These are phyloP conservation scores for Lasioglossum oenotherae DNA, from an alignment of 2,888 invertebrate genomes.

Conservation along the genomic window DNA sequence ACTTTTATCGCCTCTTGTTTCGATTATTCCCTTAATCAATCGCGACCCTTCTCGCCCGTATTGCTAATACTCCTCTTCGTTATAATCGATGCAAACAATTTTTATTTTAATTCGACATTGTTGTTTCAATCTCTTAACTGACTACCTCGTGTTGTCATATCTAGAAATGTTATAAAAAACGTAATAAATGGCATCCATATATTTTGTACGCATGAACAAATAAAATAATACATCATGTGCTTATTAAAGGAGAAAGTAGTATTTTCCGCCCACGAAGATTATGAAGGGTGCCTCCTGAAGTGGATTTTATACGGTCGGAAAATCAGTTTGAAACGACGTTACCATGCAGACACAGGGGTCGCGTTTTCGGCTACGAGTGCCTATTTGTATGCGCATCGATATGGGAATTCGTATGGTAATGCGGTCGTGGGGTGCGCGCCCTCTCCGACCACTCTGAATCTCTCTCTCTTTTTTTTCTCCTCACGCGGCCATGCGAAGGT, in stretches of 20 bases:
- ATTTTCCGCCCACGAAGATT: not conserved
- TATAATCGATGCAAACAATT: not conserved
- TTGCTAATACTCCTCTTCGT: not conserved
- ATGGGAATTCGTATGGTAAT: slow-evolving; percentile 66
- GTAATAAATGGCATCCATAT: not conserved
- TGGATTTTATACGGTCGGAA: not conserved
- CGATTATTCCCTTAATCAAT: not conserved
- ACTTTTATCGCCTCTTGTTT: not conserved
- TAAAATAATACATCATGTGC: not conserved
- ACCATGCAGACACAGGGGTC: slow-evolving; percentile 4
- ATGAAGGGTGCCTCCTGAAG: not conserved
- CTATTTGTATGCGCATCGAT: slow-evolving; percentile 67
- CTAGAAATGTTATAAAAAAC: not conserved
- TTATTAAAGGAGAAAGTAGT: not conserved
- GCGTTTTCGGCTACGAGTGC: slow-evolving; percentile 33
- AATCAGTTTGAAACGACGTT: slow-evolving; percentile 1
- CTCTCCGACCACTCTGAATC: not conserved
- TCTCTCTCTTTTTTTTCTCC: slow-evolving; percentile 30
- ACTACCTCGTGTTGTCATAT: not conserved
- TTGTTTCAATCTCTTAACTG: not conserved
- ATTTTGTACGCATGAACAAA: not conserved
- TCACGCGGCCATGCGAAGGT: slow-evolving; percentile 10
- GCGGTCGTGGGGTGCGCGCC: slow-evolving; percentile 34
- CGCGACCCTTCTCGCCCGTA: not conserved
- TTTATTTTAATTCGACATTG: not conserved